phyloP scores from a whole-genome alignment of 1,140 invertebrate genomes.

The Trachymyrmex cornetzi region DNA sequence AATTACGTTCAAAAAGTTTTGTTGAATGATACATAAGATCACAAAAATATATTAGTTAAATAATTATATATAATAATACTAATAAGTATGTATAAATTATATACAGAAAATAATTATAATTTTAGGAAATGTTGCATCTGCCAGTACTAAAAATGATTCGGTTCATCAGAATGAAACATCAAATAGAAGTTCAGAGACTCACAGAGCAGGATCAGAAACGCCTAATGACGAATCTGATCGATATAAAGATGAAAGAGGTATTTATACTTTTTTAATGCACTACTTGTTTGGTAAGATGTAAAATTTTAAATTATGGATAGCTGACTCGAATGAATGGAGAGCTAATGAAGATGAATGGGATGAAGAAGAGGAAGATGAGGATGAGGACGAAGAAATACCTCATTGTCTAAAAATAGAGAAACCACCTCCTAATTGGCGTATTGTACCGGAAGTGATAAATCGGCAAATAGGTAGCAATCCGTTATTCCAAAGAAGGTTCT shows the following conservation, averaged over 20 bases:
- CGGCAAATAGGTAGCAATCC: slow-evolving; percentile 89
- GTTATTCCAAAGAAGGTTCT: slow-evolving; percentile 91
- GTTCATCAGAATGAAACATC: neutral
- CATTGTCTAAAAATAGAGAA: slow-evolving; percentile 88
- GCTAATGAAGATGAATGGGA: slow-evolving; percentile 82
- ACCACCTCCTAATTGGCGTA: slow-evolving; percentile 90
- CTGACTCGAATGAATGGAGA: slow-evolving; percentile 79
- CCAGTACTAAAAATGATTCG: slow-evolving; percentile 40
- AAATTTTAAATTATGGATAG: neutral
- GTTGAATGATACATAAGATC: neutral
- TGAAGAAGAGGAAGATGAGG: slow-evolving; percentile 82
- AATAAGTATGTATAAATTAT: neutral
- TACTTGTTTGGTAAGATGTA: neutral
- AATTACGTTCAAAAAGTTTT: neutral
- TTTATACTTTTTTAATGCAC: neutral
- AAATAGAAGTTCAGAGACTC: neutral
- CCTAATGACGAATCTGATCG: slow-evolving; percentile 36
- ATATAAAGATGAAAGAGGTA: slow-evolving; percentile 48
- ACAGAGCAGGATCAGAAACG: slow-evolving; percentile 24
- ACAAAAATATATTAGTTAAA: neutral
- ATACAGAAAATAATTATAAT: neutral
- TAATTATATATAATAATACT: neutral
- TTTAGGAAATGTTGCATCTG: slow-evolving; percentile 50
- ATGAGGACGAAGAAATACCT: slow-evolving; percentile 85
- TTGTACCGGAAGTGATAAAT: slow-evolving; percentile 88